These are phyloP conservation scores for Polyommatus icarus DNA, from an alignment of 2,888 invertebrate genomes.

Conservation along the genomic window DNA sequence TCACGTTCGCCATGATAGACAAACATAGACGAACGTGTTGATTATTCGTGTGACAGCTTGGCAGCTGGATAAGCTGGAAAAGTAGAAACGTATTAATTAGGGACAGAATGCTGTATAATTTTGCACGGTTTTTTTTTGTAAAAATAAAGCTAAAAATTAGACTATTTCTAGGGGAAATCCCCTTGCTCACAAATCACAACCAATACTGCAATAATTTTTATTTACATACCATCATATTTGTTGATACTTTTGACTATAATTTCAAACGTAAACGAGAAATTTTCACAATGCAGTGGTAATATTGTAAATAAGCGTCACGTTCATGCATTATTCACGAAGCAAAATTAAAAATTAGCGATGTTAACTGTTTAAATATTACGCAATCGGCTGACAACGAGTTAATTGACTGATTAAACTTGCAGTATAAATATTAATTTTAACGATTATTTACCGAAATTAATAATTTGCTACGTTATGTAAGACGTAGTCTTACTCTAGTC, in stretches of 20 bases:
- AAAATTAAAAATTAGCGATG: neutral
- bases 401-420: slow-evolving; percentile 1
- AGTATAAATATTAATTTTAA: neutral
- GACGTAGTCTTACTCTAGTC: too few species aligned
- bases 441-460: neutral
- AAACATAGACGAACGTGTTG: too few species aligned
- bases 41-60: too few species aligned
- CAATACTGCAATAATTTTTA: too few species aligned
- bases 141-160: too few species aligned
- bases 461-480: neutral
- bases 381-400: neutral
- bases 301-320: neutral
- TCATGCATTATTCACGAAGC: neutral
- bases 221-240: too few species aligned
- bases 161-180: too few species aligned
- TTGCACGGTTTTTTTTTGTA: too few species aligned
- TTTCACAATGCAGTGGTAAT: neutral
- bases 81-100: too few species aligned
- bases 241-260: neutral
- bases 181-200: too few species aligned
- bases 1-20: neutral
- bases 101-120: too few species aligned
- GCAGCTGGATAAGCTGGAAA: too few species aligned
- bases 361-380: neutral
- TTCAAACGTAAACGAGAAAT: neutral